These are phyloP conservation scores for Cremastobaeus sp. DNA, from an alignment of 2,888 invertebrate species.

Conservation along the genomic window DNA sequence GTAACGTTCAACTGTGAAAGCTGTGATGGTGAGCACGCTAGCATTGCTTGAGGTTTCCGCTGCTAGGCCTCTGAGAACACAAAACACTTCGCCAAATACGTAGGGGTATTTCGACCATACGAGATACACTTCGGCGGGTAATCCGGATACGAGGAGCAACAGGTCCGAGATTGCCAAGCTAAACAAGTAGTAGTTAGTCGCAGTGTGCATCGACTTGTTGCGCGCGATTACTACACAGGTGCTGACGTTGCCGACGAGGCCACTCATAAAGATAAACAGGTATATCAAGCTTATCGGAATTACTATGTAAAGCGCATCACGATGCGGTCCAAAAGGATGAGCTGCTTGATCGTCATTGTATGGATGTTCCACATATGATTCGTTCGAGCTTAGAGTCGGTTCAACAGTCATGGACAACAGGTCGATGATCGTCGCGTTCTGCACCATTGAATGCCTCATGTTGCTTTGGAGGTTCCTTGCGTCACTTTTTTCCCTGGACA, in stretches of 20 bases:
- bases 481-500: not conserved
- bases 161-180: slow-evolving; percentile 83
- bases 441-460: slow-evolving; percentile 8
- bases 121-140: slow-evolving; percentile 81
- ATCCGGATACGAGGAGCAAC: slow-evolving; percentile 81
- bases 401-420: slow-evolving; percentile 32
- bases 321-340: slow-evolving; percentile 63
- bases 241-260: slow-evolving; percentile 82
- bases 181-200: slow-evolving; percentile 84
- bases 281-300: slow-evolving; percentile 81
- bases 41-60: slow-evolving; percentile 81
- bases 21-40: slow-evolving; percentile 81
- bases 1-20: slow-evolving; percentile 86
- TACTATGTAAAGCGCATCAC: slow-evolving; percentile 78
- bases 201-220: slow-evolving; percentile 84
- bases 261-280: slow-evolving; percentile 80
- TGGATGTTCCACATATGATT: slow-evolving; percentile 7
- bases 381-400: slow-evolving; percentile 21
- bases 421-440: slow-evolving; percentile 23
- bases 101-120: slow-evolving; percentile 79
- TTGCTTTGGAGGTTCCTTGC: not conserved
- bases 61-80: slow-evolving; percentile 79
- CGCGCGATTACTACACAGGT: slow-evolving; percentile 83
- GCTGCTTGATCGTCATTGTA: slow-evolving; percentile 16
- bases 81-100: slow-evolving; percentile 81